Conservation (phyloP, 2,888 invertebrate species). For the Eurytoma californica region DNA sequence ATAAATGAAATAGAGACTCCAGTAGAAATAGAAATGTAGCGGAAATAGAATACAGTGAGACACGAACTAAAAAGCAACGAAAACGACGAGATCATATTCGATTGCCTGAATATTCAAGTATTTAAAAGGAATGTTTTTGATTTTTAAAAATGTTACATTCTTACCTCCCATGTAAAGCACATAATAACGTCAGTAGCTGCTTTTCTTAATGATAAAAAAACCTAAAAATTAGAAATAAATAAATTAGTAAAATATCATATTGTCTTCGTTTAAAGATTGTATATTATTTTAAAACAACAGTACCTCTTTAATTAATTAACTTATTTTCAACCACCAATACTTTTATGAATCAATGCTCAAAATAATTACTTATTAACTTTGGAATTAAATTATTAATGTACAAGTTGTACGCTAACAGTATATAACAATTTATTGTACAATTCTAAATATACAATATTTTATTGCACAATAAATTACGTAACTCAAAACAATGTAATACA, state of each 20-base stretch:
- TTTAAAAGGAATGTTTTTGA: not conserved
- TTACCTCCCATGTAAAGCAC: not conserved
- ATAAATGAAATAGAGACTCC: constrained; percentile 53
- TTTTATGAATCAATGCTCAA: not conserved
- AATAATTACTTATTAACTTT: not conserved
- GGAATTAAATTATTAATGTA: no score
- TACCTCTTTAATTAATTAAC: no score
- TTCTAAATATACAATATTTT: not conserved
- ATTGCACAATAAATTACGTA: not conserved
- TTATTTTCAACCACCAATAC: not conserved
- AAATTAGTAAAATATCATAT: no score
- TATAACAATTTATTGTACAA: not conserved
- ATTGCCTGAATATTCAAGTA: not conserved
- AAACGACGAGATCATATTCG: constrained; percentile 21
- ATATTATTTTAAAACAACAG: no score
- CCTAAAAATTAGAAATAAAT: not conserved
- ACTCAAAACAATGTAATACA: not conserved
- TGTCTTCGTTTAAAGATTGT: no score
- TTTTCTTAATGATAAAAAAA: not conserved
- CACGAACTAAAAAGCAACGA: constrained; percentile 14
- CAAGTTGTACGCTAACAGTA: no score
- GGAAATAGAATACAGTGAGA: constrained; percentile 57
- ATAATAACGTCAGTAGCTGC: not conserved
- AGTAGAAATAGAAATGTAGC: constrained; percentile 59
- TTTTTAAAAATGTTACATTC: not conserved